Conservation (phyloP, 2,888 invertebrate species). For the Lacanobia wlatinum region DNA sequence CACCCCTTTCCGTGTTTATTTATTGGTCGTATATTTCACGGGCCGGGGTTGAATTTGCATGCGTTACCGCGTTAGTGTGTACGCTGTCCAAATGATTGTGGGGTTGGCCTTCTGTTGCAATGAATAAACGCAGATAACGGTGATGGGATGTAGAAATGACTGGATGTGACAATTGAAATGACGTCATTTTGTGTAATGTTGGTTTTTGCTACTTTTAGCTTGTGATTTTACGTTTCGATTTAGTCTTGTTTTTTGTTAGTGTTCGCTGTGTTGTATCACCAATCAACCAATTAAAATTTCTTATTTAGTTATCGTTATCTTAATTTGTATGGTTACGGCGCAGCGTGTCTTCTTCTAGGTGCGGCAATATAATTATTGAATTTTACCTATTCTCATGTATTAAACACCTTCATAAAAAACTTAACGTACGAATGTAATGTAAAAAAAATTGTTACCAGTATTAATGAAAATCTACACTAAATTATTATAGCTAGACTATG, state of each 20-base stretch:
- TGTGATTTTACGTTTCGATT: background rate
- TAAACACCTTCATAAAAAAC: too few relatives aligned
- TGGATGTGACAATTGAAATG: constrained; percentile 27
- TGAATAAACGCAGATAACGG: constrained; percentile 71
- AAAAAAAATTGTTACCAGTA: too few relatives aligned
- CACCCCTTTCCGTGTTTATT: constrained; percentile 90
- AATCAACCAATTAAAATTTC: too few relatives aligned
- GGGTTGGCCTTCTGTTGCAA: constrained; percentile 76
- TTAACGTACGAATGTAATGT: too few relatives aligned
- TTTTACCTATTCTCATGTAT: too few relatives aligned
- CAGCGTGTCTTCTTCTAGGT: too few relatives aligned
- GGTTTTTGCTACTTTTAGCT: background rate
- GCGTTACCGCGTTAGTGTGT: constrained; percentile 75
- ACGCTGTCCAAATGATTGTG: constrained; percentile 79
- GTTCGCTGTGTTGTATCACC: too few relatives aligned
- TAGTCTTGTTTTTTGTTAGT: background rate
- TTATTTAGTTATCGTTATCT: too few relatives aligned
- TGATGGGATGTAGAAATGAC: constrained; percentile 50
- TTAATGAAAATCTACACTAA: too few relatives aligned
- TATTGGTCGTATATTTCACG: constrained; percentile 90
- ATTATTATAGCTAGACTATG: too few relatives aligned
- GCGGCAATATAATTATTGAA: too few relatives aligned
- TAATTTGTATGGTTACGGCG: too few relatives aligned
- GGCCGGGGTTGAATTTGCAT: constrained; percentile 85
- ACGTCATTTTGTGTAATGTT: constrained; percentile 6